A percentile compares a stretch with the other conserved stretches of the same genome.
These are phyloP conservation scores for Sakesphorus luctuosus DNA, from an alignment of 2,113 vertebrate genomes.

Conservation along the genomic window DNA sequence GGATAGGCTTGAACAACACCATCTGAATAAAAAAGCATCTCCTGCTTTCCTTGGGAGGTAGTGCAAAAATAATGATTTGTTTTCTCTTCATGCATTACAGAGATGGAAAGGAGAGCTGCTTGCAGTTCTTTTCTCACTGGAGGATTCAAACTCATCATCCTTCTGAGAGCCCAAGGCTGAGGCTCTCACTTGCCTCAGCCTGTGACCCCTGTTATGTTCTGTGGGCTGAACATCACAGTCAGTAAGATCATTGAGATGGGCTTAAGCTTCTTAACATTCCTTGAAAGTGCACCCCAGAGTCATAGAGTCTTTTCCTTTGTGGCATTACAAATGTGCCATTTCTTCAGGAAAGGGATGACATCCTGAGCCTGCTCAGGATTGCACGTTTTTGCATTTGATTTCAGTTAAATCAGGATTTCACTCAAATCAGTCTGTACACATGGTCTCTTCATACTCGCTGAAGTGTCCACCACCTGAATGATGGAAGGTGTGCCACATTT, in stretches of 20 bases:
- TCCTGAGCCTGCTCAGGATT: background rate
- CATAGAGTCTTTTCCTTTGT: background rate
- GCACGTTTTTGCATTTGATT: background rate
- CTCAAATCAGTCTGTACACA: rapidly evolving
- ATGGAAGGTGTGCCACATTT: background rate
- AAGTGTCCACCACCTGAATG: background rate
- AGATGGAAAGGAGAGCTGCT: background rate
- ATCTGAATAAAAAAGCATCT: background rate
- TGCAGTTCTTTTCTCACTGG: background rate
- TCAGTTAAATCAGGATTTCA: background rate
- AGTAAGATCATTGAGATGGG: background rate
- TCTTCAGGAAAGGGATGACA: background rate
- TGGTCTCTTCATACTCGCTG: background rate
- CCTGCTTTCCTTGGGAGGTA: background rate
- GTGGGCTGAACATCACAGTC: background rate
- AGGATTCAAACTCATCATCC: background rate
- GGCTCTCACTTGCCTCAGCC: background rate
- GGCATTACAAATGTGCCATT: background rate
- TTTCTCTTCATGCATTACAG: background rate
- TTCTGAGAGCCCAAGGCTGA: background rate
- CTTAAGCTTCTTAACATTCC: background rate
- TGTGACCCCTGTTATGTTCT: background rate
- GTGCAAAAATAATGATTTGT: background rate
- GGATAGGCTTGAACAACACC: background rate
- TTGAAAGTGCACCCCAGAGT: background rate